Base-by-base conservation (phyloP, 1,140 invertebrate species). In the Tetraneura akinire region DNA sequence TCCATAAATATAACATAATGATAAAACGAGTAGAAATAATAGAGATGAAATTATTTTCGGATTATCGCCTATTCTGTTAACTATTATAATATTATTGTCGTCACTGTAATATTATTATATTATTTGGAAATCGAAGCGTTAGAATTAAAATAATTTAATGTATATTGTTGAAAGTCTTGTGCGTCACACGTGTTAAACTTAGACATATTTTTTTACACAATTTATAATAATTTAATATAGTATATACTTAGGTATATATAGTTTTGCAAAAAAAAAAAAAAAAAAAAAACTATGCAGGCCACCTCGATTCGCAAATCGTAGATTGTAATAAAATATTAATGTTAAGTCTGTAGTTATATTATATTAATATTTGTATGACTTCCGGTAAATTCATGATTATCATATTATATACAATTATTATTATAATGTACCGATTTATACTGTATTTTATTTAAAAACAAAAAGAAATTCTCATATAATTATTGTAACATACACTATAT, bases 171-270 rank as follows among this genome's bases (percentile, higher is more conserved):
- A 57, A 57, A 74, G 37, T 23, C 71, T 74, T 74, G 53, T 74
- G 57, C 53, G 49, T 55, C 55, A 62, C 55, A 62, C 55, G 55
- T 47, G 23, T 78, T 62, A 57, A 60, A 62, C 74, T 60, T 62
- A 60, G 74, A 62, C 53, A 37, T 78, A 62, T 78, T 78, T 78
- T 78, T 78, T 32, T 78, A 78, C 74, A 78, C 74, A 23, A 45
- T 78, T 62, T 49, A 78, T 78, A 60, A n/a, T n/a, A n/a, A n/a
- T n/a, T n/a, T n/a, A 37, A 42, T 57, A 4, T 42, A 74, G 71
- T 74, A 23, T 10, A 26, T 57, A 57, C 14, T 21, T 71, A 6
- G 23, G 13, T 32, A 49, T 16, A 51, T 11, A 51, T 18, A 66
- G 60, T 70, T 70, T 18, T 29, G n/a, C n/a, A n/a, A n/a, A n/a